These are phyloP conservation scores for Beris chalybata DNA, from an alignment of 2,888 invertebrate species.

Conservation along the genomic window DNA sequence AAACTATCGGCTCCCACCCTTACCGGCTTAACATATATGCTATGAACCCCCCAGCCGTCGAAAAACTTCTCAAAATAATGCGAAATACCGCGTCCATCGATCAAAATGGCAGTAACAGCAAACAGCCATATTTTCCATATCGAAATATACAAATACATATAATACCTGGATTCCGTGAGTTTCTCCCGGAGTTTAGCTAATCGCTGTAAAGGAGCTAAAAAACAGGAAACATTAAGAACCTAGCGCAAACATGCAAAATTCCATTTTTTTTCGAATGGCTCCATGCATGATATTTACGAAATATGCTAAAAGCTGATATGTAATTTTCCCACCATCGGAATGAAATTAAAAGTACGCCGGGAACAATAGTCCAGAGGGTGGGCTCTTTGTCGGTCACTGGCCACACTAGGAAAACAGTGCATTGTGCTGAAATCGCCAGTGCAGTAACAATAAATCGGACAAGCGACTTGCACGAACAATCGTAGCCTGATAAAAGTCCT, in stretches of 20 bases:
- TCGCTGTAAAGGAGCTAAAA: slow-evolving; percentile 51
- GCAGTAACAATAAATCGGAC: slow-evolving; percentile 44
- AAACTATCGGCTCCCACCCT: slow-evolving; percentile 36
- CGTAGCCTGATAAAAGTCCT: slow-evolving; percentile 20
- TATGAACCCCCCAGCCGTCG: slow-evolving; percentile 59
- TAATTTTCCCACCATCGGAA: slow-evolving; percentile 87
- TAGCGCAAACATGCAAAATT: neutral
- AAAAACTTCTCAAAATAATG: slow-evolving; percentile 57
- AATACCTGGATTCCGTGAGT: slow-evolving; percentile 69
- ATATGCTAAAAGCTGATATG: slow-evolving; percentile 54
- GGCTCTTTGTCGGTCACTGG: slow-evolving; percentile 61
- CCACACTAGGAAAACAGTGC: slow-evolving; percentile 70
- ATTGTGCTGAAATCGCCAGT: slow-evolving; percentile 66
- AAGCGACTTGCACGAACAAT: slow-evolving; percentile 38
- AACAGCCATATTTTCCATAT: slow-evolving; percentile 78
- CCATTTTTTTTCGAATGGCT: slow-evolving; percentile 25
- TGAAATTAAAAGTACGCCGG: slow-evolving; percentile 69
- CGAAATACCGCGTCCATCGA: slow-evolving; percentile 51
- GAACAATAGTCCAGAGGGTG: slow-evolving; percentile 63
- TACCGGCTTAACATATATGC: slow-evolving; percentile 61
- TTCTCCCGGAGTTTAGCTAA: slow-evolving; percentile 59
- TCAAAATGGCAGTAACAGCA: slow-evolving; percentile 64
- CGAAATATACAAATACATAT: slow-evolving; percentile 72
- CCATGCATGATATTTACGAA: slow-evolving; percentile 40
- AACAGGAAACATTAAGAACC: neutral